These are phyloP conservation scores for Drosophila greeni DNA, from an alignment of 2,888 invertebrate genomes.

Conservation along the genomic window DNA sequence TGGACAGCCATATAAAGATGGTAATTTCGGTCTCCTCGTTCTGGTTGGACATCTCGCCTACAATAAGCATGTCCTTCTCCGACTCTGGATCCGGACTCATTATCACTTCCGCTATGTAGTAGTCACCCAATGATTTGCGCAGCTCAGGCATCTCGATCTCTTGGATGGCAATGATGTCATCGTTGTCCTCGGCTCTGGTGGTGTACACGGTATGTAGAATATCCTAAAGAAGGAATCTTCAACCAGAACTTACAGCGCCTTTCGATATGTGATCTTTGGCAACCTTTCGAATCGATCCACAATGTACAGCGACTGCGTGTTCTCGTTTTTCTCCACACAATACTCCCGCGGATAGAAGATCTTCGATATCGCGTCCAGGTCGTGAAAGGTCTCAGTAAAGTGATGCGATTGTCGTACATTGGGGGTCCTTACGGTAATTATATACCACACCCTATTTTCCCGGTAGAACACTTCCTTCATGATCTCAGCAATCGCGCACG, in stretches of 20 bases:
- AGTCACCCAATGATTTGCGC: slow-evolving; percentile 82
- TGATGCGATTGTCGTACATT: slow-evolving; percentile 9
- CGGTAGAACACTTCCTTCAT: slow-evolving; percentile 57
- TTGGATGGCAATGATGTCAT: slow-evolving; percentile 84
- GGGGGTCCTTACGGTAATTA: slow-evolving; percentile 57
- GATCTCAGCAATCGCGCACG: slow-evolving; percentile 44
- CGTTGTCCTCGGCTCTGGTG: slow-evolving; percentile 86
- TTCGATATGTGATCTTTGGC: slow-evolving; percentile 60
- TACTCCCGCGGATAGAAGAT: slow-evolving; percentile 65
- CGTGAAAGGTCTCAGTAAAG: slow-evolving; percentile 45
- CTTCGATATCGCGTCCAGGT: slow-evolving; percentile 44
- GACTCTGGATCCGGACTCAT: slow-evolving; percentile 63
- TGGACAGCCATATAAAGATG: slow-evolving; percentile 75
- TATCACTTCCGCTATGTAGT: slow-evolving; percentile 85
- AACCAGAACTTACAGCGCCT: slow-evolving; percentile 64
- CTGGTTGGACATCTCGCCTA: slow-evolving; percentile 79
- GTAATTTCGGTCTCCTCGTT: slow-evolving; percentile 42
- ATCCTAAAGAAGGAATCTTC: background rate
- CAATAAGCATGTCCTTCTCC: slow-evolving; percentile 79
- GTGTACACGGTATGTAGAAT: background rate
- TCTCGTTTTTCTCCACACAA: slow-evolving; percentile 40
- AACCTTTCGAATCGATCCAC: slow-evolving; percentile 51
- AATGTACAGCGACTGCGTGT: slow-evolving; percentile 59
- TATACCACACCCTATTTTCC: slow-evolving; percentile 53
- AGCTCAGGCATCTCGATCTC: slow-evolving; percentile 80